phyloP scores from a whole-genome alignment of 1,140 invertebrate species.

The Helicoverpa armigera region DNA sequence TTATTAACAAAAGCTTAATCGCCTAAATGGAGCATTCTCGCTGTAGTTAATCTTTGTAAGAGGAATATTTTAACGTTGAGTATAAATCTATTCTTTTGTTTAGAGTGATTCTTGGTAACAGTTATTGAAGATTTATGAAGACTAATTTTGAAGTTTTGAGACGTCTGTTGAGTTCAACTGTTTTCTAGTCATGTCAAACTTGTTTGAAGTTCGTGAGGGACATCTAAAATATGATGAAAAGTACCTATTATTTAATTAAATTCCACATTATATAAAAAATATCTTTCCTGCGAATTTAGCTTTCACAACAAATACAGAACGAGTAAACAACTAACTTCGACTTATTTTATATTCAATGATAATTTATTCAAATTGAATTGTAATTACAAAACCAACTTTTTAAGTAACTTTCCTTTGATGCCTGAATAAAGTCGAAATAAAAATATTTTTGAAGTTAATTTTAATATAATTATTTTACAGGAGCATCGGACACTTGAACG shows the following conservation, averaged over 20 bases:
- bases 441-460: slow-evolving; percentile 54
- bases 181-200: background rate
- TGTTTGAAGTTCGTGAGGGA: background rate
- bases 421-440: background rate
- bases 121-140: slow-evolving; percentile 36
- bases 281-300: too few relatives aligned
- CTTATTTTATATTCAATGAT: too few relatives aligned
- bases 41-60: slow-evolving; percentile 66
- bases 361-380: background rate
- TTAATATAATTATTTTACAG: slow-evolving; percentile 70
- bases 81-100: slow-evolving; percentile 66
- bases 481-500: slow-evolving; percentile 63
- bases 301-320: too few relatives aligned
- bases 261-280: too few relatives aligned
- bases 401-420: background rate
- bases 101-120: slow-evolving; percentile 38
- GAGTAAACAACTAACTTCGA: too few relatives aligned
- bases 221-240: too few relatives aligned
- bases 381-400: background rate
- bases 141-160: slow-evolving; percentile 23
- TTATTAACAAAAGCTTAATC: slow-evolving; percentile 72
- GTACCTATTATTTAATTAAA: too few relatives aligned
- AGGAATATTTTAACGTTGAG: slow-evolving; percentile 64
- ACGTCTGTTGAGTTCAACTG: background rate
- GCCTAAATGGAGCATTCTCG: slow-evolving; percentile 65